Conservation (phyloP, 1,140 invertebrate genomes). For the Sinella curviseta region DNA sequence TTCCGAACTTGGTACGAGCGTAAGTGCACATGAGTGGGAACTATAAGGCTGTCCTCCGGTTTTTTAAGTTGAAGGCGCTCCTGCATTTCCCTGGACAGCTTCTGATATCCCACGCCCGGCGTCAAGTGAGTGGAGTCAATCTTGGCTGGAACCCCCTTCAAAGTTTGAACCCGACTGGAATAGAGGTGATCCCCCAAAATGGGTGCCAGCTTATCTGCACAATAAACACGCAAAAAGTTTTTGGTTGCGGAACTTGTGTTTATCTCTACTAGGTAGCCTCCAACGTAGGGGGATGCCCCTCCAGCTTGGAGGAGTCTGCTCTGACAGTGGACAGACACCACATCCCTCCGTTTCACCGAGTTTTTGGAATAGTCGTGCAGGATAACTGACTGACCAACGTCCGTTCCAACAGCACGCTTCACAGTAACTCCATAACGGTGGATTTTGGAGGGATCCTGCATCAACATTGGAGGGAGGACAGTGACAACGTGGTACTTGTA, state of each 20-base stretch:
- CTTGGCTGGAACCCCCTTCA: slow-evolving; percentile 53
- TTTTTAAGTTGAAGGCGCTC: neutral
- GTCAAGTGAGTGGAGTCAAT: slow-evolving; percentile 52
- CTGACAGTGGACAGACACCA: slow-evolving; percentile 51
- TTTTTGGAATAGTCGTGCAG: slow-evolving; percentile 33
- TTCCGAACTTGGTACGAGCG: slow-evolving; percentile 49
- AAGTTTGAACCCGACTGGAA: slow-evolving; percentile 53
- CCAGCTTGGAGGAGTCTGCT: slow-evolving; percentile 52
- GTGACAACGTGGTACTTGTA: slow-evolving; percentile 33
- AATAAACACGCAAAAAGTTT: slow-evolving; percentile 55
- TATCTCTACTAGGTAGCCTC: slow-evolving; percentile 54
- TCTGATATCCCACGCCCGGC: slow-evolving; percentile 38
- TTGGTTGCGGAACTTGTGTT: slow-evolving; percentile 51
- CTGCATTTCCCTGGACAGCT: slow-evolving; percentile 50
- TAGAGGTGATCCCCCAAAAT: slow-evolving; percentile 57
- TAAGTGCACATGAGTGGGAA: slow-evolving; percentile 57
- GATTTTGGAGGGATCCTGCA: neutral
- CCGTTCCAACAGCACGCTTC: slow-evolving; percentile 19
- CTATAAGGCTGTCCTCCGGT: slow-evolving; percentile 49
- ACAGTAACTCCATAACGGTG: slow-evolving; percentile 35
- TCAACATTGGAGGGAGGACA: slow-evolving; percentile 13
- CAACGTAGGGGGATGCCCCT: slow-evolving; percentile 49
- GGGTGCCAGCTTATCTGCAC: slow-evolving; percentile 54
- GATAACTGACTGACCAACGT: slow-evolving; percentile 43
- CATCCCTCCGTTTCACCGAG: slow-evolving; percentile 42